Base-by-base conservation (phyloP, 2,113 vertebrate genomes). In the Lates calcarifer region DNA sequence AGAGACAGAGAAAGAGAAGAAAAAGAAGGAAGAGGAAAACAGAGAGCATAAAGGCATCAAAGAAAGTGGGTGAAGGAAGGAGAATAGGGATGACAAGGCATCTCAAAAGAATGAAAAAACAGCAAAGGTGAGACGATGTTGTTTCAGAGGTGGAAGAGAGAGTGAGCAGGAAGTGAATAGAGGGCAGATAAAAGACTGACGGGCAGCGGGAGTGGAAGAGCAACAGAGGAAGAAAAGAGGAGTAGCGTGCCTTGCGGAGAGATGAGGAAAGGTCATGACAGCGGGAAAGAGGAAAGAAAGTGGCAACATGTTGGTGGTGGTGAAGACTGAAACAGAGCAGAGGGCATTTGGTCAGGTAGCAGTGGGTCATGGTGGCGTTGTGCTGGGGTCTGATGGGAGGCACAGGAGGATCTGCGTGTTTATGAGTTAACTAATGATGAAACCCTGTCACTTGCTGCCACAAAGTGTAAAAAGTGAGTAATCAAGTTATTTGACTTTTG, bases 191-290 rank as follows among this genome's bases (percentile, higher is more conserved):
- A 70, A 80, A 73, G 41, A 61, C 17, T 0, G 20, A n/a, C n/a
- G 5, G 60, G 45, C 18, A 73, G 53, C n/a, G 45, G 13, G 67
- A 72, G 41, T 7, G 49, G 62, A 15, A 63, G 60, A 24, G 76
- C n/a, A 78, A 63, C 47, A 69, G 76, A 61, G 45, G 74, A 6
- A 81, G 76, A 81, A 83, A 86, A 79, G 68, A 86, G 74, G 79
- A 68, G 80, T 2, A 14, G 61, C 37, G 18, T 80, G 87, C 88
- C 78, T 74, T 1, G 58, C 57, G 81, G 80, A 88, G 62, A 72
- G 66, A 79, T 39, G 74, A 79, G 64, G 43, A 80, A 85, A 91
- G 81, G 83, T 89, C 81, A 87, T 51, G 75, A 70, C 79, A 81
- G 68, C 74, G 73, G 75, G 72, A 76, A n/a, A 79, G 62, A 37